Base-by-base conservation (phyloP, 2,888 invertebrate species). In the Coremacera marginata region DNA sequence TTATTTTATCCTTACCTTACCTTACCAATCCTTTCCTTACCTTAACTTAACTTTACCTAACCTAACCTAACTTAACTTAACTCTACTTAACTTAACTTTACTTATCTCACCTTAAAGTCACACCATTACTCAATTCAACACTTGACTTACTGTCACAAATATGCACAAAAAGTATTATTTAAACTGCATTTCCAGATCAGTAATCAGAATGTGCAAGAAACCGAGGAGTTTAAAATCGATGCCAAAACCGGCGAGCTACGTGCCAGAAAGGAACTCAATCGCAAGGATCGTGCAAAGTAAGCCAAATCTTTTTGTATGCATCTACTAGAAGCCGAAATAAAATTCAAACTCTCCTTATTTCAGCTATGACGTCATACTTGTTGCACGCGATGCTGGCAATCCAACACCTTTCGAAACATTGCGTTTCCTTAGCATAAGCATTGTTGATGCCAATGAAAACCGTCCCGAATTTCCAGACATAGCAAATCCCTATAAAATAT, bases 391-490 rank as follows among this genome's bases (percentile, higher is more conserved):
- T 90, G 94, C 95, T 83, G 96, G 96, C 0, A 93, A 92, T 27
- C 96, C 96, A 0, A 93, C 93, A 0, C 93, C 93, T 83, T 95
- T 94, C 84, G 96, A 96, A 88, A 94, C 94, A 1, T 89, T 95
- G 5, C 92, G 94, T 0, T 92, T 95, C 73, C 90, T 97, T 65
- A 94, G 93, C 0, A 92, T 97, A 60, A 91, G 94, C 49, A 90
- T 96, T 57, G 93, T 94, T 11, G 96, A 96, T 86, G 93, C 94
- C 3, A 94, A 96, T 83, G 96, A 96, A 89, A 95, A 96, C 85
- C 90, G 92, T 0, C 96, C 96, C 0, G 93, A 93, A 84, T 96
- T 96, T 87, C 91, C 92, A 0, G 92, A 92, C 70, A 90, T 91
- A 2, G 89, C 90, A 2, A 91, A 92, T 80, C 91, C 92, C 0